These are phyloP conservation scores for Manis pentadactyla DNA, from an alignment of 2,797 vertebrate species.

Conservation along the genomic window DNA sequence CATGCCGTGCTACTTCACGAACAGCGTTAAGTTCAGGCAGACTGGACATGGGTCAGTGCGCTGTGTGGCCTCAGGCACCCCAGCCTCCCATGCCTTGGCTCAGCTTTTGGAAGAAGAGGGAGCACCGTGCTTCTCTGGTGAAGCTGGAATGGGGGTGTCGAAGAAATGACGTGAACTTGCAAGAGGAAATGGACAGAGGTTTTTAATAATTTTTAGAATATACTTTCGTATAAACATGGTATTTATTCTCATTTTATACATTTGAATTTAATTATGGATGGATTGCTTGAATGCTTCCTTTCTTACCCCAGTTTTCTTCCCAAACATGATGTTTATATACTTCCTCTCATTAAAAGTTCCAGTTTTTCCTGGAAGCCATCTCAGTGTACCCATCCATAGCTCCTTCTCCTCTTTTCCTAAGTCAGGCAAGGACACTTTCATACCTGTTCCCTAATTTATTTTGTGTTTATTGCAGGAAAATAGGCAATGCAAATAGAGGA, in stretches of 20 bases:
- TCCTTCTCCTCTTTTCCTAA: background rate
- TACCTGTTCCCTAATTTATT: background rate
- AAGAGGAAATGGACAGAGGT: background rate
- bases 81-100: background rate
- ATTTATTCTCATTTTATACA: background rate
- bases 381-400: background rate
- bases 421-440: background rate
- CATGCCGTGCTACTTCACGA: background rate
- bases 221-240: background rate
- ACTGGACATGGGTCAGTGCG: rapidly evolving
- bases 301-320: background rate
- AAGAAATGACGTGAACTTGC: background rate
- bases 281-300: background rate
- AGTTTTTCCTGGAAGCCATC: background rate
- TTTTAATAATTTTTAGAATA: background rate
- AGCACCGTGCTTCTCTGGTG: too few relatives aligned
- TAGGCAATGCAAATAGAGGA: background rate
- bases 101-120: background rate
- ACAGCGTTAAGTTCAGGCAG: background rate
- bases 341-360: background rate
- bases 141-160: background rate
- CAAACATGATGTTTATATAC: background rate
- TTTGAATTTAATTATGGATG: background rate
- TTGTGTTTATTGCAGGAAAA: background rate
- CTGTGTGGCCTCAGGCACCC: background rate